Evolutionary conservation across 1,140 invertebrate genomes (phyloP), one percentile per base, ranked within the genome.

Genomic region (Sinella curviseta): DNA sequence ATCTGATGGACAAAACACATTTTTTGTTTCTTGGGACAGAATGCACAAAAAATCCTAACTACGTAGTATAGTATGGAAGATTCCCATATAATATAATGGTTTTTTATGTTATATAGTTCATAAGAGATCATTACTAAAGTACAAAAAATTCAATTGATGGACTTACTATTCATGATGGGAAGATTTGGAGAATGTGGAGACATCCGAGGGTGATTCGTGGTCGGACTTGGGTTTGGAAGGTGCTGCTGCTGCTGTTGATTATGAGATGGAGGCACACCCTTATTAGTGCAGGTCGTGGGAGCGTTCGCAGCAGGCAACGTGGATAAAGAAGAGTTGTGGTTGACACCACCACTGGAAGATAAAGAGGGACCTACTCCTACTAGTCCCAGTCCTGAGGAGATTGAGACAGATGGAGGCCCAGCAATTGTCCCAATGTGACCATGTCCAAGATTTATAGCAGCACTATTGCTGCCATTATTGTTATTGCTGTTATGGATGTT

Each of bases 361-460:
- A 24, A 70, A 70, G 65, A 31, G 65, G 31, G 31, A 24, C 26
- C 31, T 30, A 24, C 65, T 65, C 57, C 57, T n/a, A 4, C 26
- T 30, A 24, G 26, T 65, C 57, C 57, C 8, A 4, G 3, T 33
- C 65, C 74, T 2, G 74, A 36, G 20, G 74, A 75, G 14, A 75
- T 75, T 36, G 74, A 75, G 74, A 75, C 74, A 54, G 74, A 75
- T 75, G 74, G 39, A 75, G 74, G 74, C 3, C 74, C 74, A 36
- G 34, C 39, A 75, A 75, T 75, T 48, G 74, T 48, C 74, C 74
- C 74, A 54, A 75, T 48, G 74, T 75, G 74, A 36, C 74, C 74
- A 36, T 75, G 74, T 36, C 74, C 74, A 36, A 75, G 35, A 75
- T 36, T 54, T 36, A 75, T 54, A 26, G 36, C 35, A 17, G 74